Base-by-base conservation (phyloP, 2,888 invertebrate genomes). In the Amiota mariae region DNA sequence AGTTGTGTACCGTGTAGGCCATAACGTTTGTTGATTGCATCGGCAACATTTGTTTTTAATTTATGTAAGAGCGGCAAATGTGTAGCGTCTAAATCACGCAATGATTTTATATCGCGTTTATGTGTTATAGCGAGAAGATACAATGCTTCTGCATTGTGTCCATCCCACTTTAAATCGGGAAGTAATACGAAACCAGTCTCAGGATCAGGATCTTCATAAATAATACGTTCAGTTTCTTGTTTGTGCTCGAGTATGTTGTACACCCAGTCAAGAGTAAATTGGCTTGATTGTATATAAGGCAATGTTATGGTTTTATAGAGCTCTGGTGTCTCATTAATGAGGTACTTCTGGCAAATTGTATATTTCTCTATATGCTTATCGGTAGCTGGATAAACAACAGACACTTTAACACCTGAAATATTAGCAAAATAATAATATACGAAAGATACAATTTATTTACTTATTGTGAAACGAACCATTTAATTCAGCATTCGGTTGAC, bases 111-210 rank as follows among this genome's bases (percentile, higher is more conserved):
- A 68, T 92, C 93, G 79, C 92, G 93, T 77, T 93, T 92, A 79
- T 94, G 92, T 0, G 94, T 92, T 73, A 99, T 93, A 0, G 96
- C 98, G 72, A 97, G 90, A 9, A 97, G 90, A 88, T 99, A 97
- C 13, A 99, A 90, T 0, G 95, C 94, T 84, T 96, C 95, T 18
- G 93, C 79, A 75, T 91, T 91, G 66, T 91, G 90, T 13, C 96
- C 96, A 90, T 98, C 96, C 99, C 99, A 99, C 90, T 99, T 99
- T 73, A 98, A 91, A 90, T 99, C 99, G 0, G 97, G 98, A 0
- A 98, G 86, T 13, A 99, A 90, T 13, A 99, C 91, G 88, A 98
- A 99, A 0, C 98, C 98, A 77, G 90, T 93, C 63, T 93, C 92
- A 1, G 94, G 93, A 81, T 92, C 91, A 8, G 92, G 82, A 89